Conservation (phyloP, 2,113 vertebrate genomes). For the Hoplias malabaricus region DNA sequence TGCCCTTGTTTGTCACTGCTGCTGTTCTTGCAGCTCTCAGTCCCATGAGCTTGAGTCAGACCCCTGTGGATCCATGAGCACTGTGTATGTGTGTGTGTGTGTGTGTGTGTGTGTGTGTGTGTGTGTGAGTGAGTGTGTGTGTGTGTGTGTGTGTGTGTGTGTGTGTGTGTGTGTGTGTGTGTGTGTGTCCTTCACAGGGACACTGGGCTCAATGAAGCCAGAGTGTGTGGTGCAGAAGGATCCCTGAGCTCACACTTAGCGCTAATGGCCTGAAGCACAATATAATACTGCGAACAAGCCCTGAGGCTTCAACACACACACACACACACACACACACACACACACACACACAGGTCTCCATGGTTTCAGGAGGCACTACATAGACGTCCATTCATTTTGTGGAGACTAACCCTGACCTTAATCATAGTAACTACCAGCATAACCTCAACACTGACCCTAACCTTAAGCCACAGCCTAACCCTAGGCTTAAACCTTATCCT, state of each 20-base stretch:
- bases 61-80: too few species aligned
- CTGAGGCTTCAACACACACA: conserved; percentile 19
- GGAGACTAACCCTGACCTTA: too few species aligned
- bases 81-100: neutral
- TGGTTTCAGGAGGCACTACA: too few species aligned
- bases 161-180: neutral
- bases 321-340: conserved; percentile 22
- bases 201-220: conserved; percentile 12
- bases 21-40: too few species aligned
- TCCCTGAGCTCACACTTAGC: conserved; percentile 33
- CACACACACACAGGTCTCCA: conserved; percentile 16
- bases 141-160: neutral
- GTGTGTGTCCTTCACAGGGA: conserved; percentile 33
- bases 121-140: neutral
- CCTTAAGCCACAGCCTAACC: too few species aligned
- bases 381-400: too few species aligned
- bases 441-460: too few species aligned
- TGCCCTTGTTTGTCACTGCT: too few species aligned
- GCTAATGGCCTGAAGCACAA: conserved; percentile 48
- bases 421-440: too few species aligned
- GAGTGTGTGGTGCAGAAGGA: conserved; percentile 20
- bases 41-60: too few species aligned
- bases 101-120: neutral
- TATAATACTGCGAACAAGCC: conserved; percentile 47
- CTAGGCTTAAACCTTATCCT: too few species aligned